Base-by-base conservation (phyloP, 2,797 vertebrate species). In the Sebastiscus tertius region DNA sequence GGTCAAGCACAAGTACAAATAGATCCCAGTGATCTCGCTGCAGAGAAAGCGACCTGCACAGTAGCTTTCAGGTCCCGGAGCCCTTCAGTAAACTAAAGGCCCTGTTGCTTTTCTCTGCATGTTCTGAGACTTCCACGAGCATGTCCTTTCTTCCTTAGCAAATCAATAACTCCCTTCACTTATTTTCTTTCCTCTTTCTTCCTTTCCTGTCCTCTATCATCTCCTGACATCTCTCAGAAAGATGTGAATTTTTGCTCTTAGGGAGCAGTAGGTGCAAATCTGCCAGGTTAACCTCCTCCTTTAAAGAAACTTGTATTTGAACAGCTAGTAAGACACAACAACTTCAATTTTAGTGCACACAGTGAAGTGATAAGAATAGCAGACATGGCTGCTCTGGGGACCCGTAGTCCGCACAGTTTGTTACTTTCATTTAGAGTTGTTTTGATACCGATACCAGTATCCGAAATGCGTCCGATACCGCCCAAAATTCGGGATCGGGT, bases 1-100 rank as follows among this genome's bases (percentile, higher is more conserved):
- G 92, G 87, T 92, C 90, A 85, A 82, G 84, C 84, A 75, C 81
- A 80, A 89, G 84, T 75, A 88, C 91, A 92, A 93, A 88, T 76
- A 92, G 36, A 84, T 65, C 65, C 75, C 52, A 75, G 84, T 83
- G 80, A 88, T 88, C 72, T 80, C 3, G 34, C 77, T 63, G 88
- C 79, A 68, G 65, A 61, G 72, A 66, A 64, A 73, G 67, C n/a
- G n/a, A 81, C 74, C 26, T 39, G 78, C 67, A 66, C 85, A 68
- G 88, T 76, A 84, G 81, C 80, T 82, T 81, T 75, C 72, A 75
- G 80, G 61, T 71, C 20, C 74, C 39, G 46, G 52, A 82, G 85
- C 74, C 79, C 61, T 73, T 81, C 75, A 66, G 81, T 78, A 81
- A 86, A 89, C 72, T 71, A 34, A 79, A 77, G 49, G 29, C 77